Conservation (phyloP, 2,113 vertebrate genomes). For the Epinephelus lanceolatus region DNA sequence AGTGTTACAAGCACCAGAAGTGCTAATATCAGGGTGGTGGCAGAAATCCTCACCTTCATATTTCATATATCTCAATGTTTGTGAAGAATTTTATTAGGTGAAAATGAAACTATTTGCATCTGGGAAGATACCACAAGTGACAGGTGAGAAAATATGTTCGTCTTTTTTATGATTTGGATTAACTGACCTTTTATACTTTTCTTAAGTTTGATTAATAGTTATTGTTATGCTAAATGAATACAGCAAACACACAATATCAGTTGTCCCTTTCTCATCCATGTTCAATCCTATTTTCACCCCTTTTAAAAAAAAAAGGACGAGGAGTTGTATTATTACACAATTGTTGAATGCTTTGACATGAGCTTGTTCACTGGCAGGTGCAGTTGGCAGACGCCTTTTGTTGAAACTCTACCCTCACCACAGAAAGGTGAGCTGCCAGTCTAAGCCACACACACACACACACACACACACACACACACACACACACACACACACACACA, state of each 20-base stretch:
- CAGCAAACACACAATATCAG: neutral
- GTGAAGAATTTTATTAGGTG: neutral
- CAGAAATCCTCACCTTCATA: neutral
- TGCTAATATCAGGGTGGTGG: neutral
- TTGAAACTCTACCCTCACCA: constrained; percentile 53
- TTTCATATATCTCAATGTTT: neutral
- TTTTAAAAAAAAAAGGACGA: neutral
- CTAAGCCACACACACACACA: constrained; percentile 7
- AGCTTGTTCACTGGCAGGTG: neutral
- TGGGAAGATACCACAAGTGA: too few relatives aligned
- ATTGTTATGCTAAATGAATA: neutral
- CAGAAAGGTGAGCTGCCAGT: constrained; percentile 66
- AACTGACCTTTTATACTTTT: neutral
- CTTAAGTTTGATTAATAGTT: neutral
- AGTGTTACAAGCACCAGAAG: neutral
- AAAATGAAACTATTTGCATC: neutral
- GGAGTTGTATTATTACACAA: neutral
- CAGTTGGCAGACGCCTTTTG: constrained; percentile 41
- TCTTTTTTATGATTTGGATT: neutral
- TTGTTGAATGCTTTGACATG: constrained; percentile 7
- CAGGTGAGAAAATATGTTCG: neutral
- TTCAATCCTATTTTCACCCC: neutral
- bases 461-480: constrained; percentile 23
- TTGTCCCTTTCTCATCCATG: neutral
- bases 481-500: neutral